Evolutionary conservation across 2,888 invertebrate genomes (phyloP), one percentile per base, ranked within the genome.

Genomic region (Limnephilus auricula): DNA sequence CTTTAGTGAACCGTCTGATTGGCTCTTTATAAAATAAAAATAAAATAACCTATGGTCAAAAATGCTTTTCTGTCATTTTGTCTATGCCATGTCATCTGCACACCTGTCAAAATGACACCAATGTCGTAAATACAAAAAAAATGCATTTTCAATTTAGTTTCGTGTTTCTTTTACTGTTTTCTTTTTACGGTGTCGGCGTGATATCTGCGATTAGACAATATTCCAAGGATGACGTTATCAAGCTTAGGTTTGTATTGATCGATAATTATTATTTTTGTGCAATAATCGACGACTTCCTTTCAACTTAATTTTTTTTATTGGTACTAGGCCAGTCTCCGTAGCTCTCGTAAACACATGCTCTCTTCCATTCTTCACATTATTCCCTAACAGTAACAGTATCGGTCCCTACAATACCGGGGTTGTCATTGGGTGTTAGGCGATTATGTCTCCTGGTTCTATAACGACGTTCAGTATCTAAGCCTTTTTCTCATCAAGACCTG

Each of bases 141-240:
- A 90, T 91, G 90, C 31, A 86, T 78, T 86, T 91, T 88, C 79
- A 91, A 31, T 87, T 90, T 45, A 25, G 37, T 25, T 90, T 79
- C 78, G 37, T 93, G 86, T 91, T 93, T 80, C 90, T 94, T 87
- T 91, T 93, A 91, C 93, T 94, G 80, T 92, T 94, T 90, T 93
- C 94, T 89, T 91, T 95, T 92, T 93, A 95, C 89, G 93, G 93
- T 92, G 94, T 93, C 91, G 95, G 93, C 93, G 93, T 94, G 93
- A 93, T 94, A 90, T 91, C 89, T 89, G 92, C 92, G 15, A 91
- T 96, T 91, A 94, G 96, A 93, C 95, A 95, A 92, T 97, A 97
- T 94, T 96, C 95, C 91, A 97, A 96, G 94, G 95, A 96, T 93
- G 97, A 97, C 94, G 95, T 97, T 93, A 93, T 96, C 92, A 96